Conservation (phyloP, 2,797 vertebrate species). For the Borostomias antarcticus region DNA sequence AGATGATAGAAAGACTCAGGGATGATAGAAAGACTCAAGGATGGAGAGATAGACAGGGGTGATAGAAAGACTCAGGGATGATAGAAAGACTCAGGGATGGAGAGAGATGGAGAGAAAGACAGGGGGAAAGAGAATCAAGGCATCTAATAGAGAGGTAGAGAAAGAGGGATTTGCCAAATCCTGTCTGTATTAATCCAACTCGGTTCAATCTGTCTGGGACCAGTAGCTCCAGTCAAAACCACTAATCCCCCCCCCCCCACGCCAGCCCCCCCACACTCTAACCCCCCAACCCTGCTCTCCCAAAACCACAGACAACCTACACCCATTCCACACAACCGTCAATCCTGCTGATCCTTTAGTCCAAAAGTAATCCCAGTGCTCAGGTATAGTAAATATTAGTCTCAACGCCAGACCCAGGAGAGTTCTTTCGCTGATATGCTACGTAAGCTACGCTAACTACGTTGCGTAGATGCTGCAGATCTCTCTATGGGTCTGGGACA, state of each 20-base stretch:
- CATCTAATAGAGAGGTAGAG: too few relatives aligned
- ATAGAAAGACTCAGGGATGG: conserved; percentile 21
- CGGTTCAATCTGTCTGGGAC: conserved; percentile 65
- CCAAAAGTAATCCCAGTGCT: too few relatives aligned
- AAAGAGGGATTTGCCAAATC: conserved; percentile 68
- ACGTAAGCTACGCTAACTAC: too few relatives aligned
- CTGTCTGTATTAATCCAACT: conserved; percentile 58
- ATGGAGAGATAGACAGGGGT: neutral
- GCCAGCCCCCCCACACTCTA: conserved; percentile 5
- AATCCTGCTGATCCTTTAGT: neutral
- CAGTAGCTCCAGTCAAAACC: conserved; percentile 53
- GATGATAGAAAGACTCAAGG: neutral
- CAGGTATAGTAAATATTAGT: too few relatives aligned
- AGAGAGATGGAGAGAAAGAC: fast-evolving
- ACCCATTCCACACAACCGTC: neutral
- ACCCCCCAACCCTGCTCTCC: neutral
- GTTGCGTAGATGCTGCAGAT: too few relatives aligned
- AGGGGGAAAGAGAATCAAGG: conserved; percentile 55
- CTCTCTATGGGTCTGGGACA: too few relatives aligned
- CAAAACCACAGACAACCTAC: conserved; percentile 25
- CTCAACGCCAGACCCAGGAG: too few relatives aligned
- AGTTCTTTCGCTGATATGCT: too few relatives aligned
- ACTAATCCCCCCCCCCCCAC: conserved; percentile 15
- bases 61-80: neutral
- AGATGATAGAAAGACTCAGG: neutral